Evolutionary conservation across 2,797 vertebrate genomes (phyloP).

Genomic region (Danio tinwini): DNA sequence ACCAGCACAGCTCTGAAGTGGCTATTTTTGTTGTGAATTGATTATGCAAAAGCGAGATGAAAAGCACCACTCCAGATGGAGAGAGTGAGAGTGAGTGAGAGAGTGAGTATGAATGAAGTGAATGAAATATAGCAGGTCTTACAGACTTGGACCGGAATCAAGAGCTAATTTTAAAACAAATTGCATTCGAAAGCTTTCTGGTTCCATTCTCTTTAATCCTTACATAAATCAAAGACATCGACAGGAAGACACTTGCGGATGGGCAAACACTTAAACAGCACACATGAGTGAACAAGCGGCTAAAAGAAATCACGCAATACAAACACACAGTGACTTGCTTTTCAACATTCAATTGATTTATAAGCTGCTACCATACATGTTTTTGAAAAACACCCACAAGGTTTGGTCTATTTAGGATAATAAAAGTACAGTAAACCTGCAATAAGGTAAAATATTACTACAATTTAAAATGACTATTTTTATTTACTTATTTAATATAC

Average conservation of each 20-base stretch:
- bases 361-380: neutral
- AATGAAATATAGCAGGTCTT: constrained; percentile 2
- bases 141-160: constrained; percentile 13
- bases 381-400: neutral
- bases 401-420: neutral
- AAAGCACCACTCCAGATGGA: constrained; percentile 16
- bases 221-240: neutral
- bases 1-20: constrained; percentile 12
- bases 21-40: constrained; percentile 27
- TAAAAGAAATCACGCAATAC: constrained; percentile 24
- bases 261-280: neutral
- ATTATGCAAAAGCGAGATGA: constrained; percentile 40
- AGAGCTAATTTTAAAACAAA: constrained; percentile 36
- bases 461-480: too few species aligned
- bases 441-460: too few species aligned
- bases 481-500: too few species aligned
- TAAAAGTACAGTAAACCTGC: too few species aligned
- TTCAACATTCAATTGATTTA: constrained; percentile 7
- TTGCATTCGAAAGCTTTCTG: constrained; percentile 4
- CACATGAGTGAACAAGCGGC: constrained; percentile 41
- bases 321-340: constrained; percentile 16
- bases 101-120: constrained; percentile 22
- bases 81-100: constrained; percentile 13
- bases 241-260: constrained; percentile 3
- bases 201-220: neutral